Evolutionary conservation across 2,888 invertebrate genomes (phyloP).

Genomic region (Spisula subtruncata): DNA sequence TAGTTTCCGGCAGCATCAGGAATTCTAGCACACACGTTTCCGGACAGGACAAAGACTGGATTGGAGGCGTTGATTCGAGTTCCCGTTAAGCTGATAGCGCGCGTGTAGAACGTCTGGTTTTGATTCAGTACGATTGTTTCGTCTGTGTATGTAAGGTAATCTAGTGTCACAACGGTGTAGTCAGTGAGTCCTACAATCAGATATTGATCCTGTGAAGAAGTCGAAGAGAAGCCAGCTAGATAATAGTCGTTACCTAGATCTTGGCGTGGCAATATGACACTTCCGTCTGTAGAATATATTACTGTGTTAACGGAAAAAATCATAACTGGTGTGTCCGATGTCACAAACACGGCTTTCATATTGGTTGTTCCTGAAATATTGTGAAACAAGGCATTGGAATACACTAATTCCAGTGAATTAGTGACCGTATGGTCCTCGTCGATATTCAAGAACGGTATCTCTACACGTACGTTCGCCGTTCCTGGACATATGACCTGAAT

Average conservation of each 20-base stretch:
- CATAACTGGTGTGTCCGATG: slow-evolving; percentile 23
- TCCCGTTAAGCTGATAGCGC: slow-evolving; percentile 19
- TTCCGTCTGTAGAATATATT: slow-evolving; percentile 17
- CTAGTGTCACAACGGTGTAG: not conserved
- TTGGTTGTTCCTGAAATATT: not conserved
- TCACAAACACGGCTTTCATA: slow-evolving; percentile 11
- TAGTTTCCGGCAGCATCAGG: slow-evolving; percentile 1
- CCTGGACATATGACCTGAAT: not conserved
- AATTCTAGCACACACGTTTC: slow-evolving; percentile 38
- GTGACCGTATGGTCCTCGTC: not conserved
- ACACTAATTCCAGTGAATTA: not conserved
- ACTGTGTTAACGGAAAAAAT: not conserved
- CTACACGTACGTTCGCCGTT: slow-evolving; percentile 23
- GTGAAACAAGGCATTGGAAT: not conserved
- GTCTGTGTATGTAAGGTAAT: not conserved
- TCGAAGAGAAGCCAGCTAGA: slow-evolving; percentile 27
- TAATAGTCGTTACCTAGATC: not conserved
- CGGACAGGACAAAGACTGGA: slow-evolving; percentile 29
- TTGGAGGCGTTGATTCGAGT: not conserved
- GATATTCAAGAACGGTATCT: slow-evolving; percentile 2
- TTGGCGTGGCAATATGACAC: slow-evolving; percentile 25
- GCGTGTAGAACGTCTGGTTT: not conserved
- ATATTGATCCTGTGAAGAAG: slow-evolving; percentile 17
- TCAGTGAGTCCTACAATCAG: slow-evolving; percentile 13
- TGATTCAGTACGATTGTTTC: slow-evolving; percentile 26